Evolutionary conservation across 2,888 invertebrate genomes (phyloP).

Genomic region (Fissipunctia ypsillon): DNA sequence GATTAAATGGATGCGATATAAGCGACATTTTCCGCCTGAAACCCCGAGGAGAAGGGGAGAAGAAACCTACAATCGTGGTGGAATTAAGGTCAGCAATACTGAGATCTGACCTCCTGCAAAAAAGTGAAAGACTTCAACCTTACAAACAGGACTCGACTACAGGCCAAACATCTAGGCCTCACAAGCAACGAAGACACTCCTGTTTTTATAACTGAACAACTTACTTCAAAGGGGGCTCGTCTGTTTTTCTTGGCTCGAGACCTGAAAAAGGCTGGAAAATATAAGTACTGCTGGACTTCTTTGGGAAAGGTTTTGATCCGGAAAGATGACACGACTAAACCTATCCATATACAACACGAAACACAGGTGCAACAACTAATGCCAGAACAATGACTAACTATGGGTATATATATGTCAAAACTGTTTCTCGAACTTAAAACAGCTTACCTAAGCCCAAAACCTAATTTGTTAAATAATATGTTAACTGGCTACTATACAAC

Average conservation of each 20-base stretch:
- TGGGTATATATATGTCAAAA: not conserved
- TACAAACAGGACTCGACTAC: too few relatives aligned
- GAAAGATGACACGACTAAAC: not conserved
- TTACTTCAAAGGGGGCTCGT: too few relatives aligned
- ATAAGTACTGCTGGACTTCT: slow-evolving; percentile 9
- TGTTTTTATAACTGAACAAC: too few relatives aligned
- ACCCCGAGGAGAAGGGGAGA: slow-evolving; percentile 1
- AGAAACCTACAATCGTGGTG: slow-evolving; percentile 9
- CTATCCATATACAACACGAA: slow-evolving; percentile 27
- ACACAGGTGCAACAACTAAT: too few relatives aligned
- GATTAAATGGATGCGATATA: slow-evolving; percentile 2
- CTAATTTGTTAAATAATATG: too few relatives aligned
- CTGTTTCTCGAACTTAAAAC: too few relatives aligned
- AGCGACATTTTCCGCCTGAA: slow-evolving; percentile 15
- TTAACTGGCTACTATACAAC: too few relatives aligned
- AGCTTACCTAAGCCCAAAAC: too few relatives aligned
- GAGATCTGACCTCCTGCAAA: slow-evolving; percentile 13
- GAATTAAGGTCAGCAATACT: slow-evolving; percentile 4
- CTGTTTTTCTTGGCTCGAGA: not conserved
- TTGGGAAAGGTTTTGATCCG: slow-evolving; percentile 4
- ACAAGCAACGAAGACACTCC: too few relatives aligned
- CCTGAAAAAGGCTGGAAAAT: not conserved
- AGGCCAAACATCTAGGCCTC: too few relatives aligned
- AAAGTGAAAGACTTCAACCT: too few relatives aligned
- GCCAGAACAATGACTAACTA: slow-evolving; percentile 22